phyloP scores from a whole-genome alignment of 1,140 invertebrate species.

The Drosophila ananassae region DNA sequence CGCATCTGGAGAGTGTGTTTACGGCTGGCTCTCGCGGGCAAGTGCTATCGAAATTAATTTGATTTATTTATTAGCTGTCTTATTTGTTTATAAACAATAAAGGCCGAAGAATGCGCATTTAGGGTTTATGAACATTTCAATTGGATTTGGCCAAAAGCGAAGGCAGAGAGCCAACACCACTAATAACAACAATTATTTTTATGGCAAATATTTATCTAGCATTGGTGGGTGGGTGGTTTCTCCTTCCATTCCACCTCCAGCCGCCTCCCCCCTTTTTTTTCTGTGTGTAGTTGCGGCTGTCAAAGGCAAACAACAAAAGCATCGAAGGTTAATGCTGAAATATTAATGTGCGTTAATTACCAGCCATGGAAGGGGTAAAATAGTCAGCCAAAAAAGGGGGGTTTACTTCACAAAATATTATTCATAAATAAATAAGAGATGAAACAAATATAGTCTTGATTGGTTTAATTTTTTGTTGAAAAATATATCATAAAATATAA shows the following conservation, averaged over 20 bases:
- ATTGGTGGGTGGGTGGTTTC: slow-evolving; percentile 25
- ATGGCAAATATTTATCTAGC: slow-evolving; percentile 81
- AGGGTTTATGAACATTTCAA: slow-evolving; percentile 74
- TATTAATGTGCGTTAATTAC: slow-evolving; percentile 81
- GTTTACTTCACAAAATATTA: too few species aligned
- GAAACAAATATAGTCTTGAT: too few species aligned
- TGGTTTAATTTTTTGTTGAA: too few species aligned
- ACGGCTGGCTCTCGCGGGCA: neutral
- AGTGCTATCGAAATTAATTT: slow-evolving; percentile 64
- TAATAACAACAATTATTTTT: slow-evolving; percentile 63
- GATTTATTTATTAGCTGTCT: slow-evolving; percentile 80
- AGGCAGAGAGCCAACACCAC: slow-evolving; percentile 17
- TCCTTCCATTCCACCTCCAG: neutral
- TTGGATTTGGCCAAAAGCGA: slow-evolving; percentile 26
- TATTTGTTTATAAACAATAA: slow-evolving; percentile 83
- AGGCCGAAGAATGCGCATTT: slow-evolving; percentile 76
- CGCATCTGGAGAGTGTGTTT: neutral
- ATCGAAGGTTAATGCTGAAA: slow-evolving; percentile 77
- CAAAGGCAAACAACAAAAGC: slow-evolving; percentile 76
- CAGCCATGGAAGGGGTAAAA: slow-evolving; percentile 1
- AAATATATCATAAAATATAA: too few species aligned
- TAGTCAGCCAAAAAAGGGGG: neutral
- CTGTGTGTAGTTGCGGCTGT: slow-evolving; percentile 19
- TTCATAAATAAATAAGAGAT: too few species aligned
- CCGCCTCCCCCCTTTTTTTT: neutral